These are phyloP conservation scores for Girardinus metallicus DNA, from an alignment of 2,797 vertebrate genomes.

Conservation along the genomic window DNA sequence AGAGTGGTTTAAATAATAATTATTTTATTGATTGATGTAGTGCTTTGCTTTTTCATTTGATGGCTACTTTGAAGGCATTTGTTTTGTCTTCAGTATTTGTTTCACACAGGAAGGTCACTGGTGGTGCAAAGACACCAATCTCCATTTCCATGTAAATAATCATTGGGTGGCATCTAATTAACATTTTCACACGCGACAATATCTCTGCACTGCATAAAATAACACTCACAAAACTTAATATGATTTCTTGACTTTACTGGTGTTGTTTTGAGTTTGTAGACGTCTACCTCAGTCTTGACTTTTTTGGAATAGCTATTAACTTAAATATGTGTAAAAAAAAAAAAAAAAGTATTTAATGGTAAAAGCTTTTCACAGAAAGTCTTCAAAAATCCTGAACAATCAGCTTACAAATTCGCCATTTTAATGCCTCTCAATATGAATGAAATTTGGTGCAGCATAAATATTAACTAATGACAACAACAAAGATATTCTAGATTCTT, in stretches of 20 bases:
- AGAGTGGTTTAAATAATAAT: neutral
- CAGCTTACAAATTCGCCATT: neutral
- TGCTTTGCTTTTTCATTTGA: neutral
- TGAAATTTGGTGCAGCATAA: neutral
- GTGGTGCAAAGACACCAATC: neutral
- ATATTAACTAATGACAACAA: neutral
- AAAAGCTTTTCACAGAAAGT: neutral
- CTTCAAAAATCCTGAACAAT: neutral
- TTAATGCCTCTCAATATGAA: neutral
- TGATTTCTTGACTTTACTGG: neutral
- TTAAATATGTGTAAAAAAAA: neutral
- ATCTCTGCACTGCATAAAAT: neutral
- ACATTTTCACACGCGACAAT: neutral
- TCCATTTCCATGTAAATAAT: neutral
- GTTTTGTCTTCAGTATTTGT: neutral
- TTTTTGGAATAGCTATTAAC: neutral
- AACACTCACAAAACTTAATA: neutral
- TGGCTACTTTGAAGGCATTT: neutral
- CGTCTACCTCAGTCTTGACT: neutral
- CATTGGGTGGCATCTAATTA: neutral
- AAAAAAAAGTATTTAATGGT: neutral
- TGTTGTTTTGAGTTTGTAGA: neutral
- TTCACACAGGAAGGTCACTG: neutral
- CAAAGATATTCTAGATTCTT: neutral
- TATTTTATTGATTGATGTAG: neutral